These are phyloP conservation scores for Tenebrio molitor DNA, from an alignment of 1,140 invertebrate genomes.

Conservation along the genomic window DNA sequence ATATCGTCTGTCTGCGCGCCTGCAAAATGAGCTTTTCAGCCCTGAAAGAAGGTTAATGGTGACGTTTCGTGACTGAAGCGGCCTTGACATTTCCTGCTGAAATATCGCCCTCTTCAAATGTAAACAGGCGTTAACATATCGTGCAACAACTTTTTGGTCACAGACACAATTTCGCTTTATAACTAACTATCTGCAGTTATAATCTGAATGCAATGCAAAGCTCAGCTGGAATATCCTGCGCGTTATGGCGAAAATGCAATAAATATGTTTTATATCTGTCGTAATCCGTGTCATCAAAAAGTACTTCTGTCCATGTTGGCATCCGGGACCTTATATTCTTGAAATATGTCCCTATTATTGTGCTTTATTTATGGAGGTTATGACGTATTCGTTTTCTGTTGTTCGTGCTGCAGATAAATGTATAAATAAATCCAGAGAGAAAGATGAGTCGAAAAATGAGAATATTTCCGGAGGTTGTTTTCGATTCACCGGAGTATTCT, in stretches of 20 bases:
- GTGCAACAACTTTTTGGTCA: too few relatives aligned
- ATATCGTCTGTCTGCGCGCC: not conserved
- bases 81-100: conserved; percentile 26
- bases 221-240: too few relatives aligned
- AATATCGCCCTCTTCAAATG: not conserved
- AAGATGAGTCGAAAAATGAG: too few relatives aligned
- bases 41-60: conserved; percentile 32
- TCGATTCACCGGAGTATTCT: too few relatives aligned
- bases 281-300: not conserved
- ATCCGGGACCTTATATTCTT: not conserved
- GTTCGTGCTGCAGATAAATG: not conserved
- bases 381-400: not conserved
- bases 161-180: too few relatives aligned
- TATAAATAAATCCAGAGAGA: not conserved
- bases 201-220: too few relatives aligned
- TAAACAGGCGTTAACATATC: not conserved
- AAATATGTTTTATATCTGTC: not conserved
- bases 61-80: conserved; percentile 19
- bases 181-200: too few relatives aligned
- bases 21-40: conserved; percentile 18
- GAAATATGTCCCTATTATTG: not conserved
- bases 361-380: too few relatives aligned
- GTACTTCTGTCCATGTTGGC: not conserved
- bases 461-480: too few relatives aligned
- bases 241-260: not conserved